Evolutionary conservation across 2,113 vertebrate species (phyloP), one percentile per base, ranked within the genome.

Genomic region (Melanotaenia duboulayi): DNA sequence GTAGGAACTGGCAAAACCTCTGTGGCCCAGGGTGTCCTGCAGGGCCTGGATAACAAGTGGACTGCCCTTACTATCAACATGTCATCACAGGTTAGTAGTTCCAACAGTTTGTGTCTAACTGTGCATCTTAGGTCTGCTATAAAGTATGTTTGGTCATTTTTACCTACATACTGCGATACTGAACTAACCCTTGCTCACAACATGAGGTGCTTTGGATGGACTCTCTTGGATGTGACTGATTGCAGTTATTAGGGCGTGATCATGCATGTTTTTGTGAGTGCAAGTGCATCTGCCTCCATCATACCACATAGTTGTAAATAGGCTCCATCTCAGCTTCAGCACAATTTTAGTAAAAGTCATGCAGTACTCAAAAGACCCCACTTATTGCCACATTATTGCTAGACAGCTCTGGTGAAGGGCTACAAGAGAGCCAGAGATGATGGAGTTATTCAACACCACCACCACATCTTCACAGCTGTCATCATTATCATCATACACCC

Each of bases 1-100:
- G 95, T 96, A 74, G 96, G 96, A 2, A 96, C 95, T 0, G 96
- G 96, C 8, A 97, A 97, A 91, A 97, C 96, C 7, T 96, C 95
- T 10, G 93, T 97, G 4, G 95, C 95, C 11, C 95, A 96, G 83
- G 93, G 88, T 0, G 91, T 96, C 16, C 89, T 97, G 56, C 95
- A 95, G 80, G 87, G 86, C 39, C 73, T 97, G 61, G 93, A 95
- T 60, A 52, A 82, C 68, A 94, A 93, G 62, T 97, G 96, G 96
- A 78, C 92, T 0, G 71, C 91, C 32, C 93, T 97, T 17, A 92
- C 92, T 0, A 67, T 97, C 93, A 97, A 96, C 93, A 96, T 97
- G 95, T 97, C 96, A 4, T 95, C 96, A 4, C 96, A 97, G 95
- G 96, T 97, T 63, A 3, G 44, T 61, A 35, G 1, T 35, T 9